These are phyloP conservation scores for Chironomus riparius DNA, from an alignment of 2,888 invertebrate genomes.

Conservation along the genomic window DNA sequence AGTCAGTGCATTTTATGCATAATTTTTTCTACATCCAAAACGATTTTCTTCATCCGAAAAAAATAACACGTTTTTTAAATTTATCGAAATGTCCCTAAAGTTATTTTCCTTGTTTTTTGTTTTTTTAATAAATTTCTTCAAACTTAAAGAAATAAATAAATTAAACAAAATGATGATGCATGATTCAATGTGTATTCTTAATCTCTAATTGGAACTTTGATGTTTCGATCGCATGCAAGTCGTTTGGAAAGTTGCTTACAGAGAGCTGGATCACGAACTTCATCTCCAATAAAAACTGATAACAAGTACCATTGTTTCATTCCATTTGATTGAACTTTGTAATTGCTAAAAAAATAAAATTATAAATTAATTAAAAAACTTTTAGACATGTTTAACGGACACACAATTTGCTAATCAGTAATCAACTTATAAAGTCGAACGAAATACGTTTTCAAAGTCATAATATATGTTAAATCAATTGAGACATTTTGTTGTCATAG, in stretches of 20 bases:
- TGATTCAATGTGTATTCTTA: neutral
- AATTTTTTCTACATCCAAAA: neutral
- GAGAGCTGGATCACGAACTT: conserved; percentile 67
- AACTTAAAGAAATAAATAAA: neutral
- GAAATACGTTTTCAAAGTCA: neutral
- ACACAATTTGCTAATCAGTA: neutral
- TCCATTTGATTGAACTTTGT: conserved; percentile 64
- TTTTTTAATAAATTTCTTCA: neutral
- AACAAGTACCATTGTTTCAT: conserved; percentile 74
- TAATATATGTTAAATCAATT: neutral
- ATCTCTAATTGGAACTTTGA: conserved; percentile 25
- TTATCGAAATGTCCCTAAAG: too few relatives aligned
- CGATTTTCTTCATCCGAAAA: too few relatives aligned
- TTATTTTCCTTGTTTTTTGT: too few relatives aligned
- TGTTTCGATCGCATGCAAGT: conserved; percentile 46
- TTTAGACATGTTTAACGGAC: neutral
- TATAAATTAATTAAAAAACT: too few relatives aligned
- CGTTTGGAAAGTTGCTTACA: conserved; percentile 73
- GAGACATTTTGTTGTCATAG: conserved; percentile 1
- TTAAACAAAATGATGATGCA: neutral
- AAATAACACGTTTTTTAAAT: too few relatives aligned
- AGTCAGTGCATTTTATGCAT: neutral
- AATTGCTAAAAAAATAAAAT: conserved; percentile 52
- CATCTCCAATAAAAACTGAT: conserved; percentile 78
- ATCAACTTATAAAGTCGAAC: neutral